Conservation (phyloP, 2,797 vertebrate genomes). For the Loriculus beryllinus region DNA sequence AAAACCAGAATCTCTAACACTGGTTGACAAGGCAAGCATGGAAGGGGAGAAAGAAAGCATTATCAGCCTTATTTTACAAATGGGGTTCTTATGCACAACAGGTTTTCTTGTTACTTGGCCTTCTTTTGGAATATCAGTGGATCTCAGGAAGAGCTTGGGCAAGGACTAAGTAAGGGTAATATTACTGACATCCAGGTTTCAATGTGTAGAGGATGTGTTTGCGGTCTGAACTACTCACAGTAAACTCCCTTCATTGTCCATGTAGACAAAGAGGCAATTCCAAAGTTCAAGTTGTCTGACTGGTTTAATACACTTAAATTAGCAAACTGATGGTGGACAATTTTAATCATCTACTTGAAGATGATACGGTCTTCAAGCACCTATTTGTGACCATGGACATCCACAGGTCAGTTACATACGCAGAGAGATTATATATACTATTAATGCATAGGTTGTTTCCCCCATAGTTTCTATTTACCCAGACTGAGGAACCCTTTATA, state of each 20-base stretch:
- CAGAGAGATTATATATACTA: neutral
- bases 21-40: neutral
- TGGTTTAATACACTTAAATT: neutral
- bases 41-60: neutral
- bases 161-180: neutral
- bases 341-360: neutral
- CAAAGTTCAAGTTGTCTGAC: neutral
- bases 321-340: neutral
- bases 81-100: neutral
- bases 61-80: neutral
- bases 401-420: neutral
- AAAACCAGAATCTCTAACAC: neutral
- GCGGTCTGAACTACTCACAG: neutral
- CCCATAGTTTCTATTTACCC: neutral
- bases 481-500: neutral
- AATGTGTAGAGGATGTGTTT: neutral
- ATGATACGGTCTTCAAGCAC: neutral
- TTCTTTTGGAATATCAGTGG: neutral
- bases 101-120: neutral
- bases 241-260: neutral
- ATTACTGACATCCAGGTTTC: neutral
- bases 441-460: neutral
- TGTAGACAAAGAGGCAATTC: neutral
- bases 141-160: neutral
- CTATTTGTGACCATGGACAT: neutral